Base-by-base conservation (phyloP, 2,888 invertebrate species). In the Amitus sp. region DNA sequence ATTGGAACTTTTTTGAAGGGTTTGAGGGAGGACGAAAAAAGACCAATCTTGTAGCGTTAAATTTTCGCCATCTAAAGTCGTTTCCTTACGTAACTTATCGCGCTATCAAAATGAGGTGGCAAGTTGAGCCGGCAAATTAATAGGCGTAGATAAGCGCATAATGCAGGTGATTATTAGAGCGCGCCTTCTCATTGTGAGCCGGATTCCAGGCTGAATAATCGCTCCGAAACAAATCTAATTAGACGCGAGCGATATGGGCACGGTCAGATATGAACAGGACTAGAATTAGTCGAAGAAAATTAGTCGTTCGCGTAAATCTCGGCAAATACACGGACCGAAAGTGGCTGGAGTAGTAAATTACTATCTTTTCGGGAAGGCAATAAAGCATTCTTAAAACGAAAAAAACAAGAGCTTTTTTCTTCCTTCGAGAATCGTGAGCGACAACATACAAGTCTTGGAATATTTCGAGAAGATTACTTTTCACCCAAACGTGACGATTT, bases 211-310 rank as follows among this genome's bases (percentile, higher is more conserved):
- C 42, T 20, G 12, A 42, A 42, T 20, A n/a, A 42, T 42, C n/a
- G 20, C 19, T 20, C 42, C 12, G 42, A 20, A 42, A 42, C 42
- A 20, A 20, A 42, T 42, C 20, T 20, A 20, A 42, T 42, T 42
- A 42, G 19, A 42, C 42, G n/a, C 42, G 42, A 18, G 19, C 42
- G 20, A 37, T 37, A 15, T 37, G 12, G 4, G 13, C 13, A 15
- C 13, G 37, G 13, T 37, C 37, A 37, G 37, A 37, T 37, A 37
- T 15, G 37, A 13, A 37, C 13, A 15, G 37, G 13, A 13, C 37
- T 5, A 15, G 13, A 37, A 37, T 37, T 37, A 37, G 37, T 5
- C 13, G 37, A 37, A 12, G 37, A 37, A 37, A 37, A 12, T n/a
- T n/a, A n/a, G n/a, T 15, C 37, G 37, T 15, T 15, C 37, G 5